Evolutionary conservation across 2,888 invertebrate genomes (phyloP), one percentile per base, ranked within the genome.

Genomic region (Scaptomyza tumidula): DNA sequence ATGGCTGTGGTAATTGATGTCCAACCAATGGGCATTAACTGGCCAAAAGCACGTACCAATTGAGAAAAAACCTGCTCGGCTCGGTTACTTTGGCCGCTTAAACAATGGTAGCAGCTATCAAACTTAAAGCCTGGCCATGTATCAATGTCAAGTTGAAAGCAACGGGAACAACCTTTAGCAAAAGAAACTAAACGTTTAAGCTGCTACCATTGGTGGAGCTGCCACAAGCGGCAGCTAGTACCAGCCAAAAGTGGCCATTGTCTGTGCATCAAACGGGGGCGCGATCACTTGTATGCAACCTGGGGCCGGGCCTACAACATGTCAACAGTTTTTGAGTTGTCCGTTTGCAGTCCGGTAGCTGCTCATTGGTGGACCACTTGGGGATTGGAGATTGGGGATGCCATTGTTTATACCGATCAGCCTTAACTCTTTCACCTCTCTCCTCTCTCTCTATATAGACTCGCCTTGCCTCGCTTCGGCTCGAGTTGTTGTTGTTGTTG

Each of bases 61-160:
- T 73, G 64, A 67, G 45, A 41, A 43, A 43, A 57, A 77, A 74
- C 75, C 75, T 68, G 75, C 63, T 75, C 45, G 35, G 58, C 53
- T 13, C 43, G 39, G 53, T 49, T 11, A 35, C 56, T 78, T 70
- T 49, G 50, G 44, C 33, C 31, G 7, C 43, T 41, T 27, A 6
- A 29, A 86, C 83, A 84, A 84, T 86, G 85, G 87, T 75, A 79
- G 71, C 80, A 86, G 67, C 85, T 72, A 85, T 87, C 86, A 85
- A 87, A 73, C 71, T 71, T 78, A 68, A 71, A 69, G 78, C 57
- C 65, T 56, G 78, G 86, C 81, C 80, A 86, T 86, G 84, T 84
- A 86, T 88, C 86, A 86, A 86, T 88, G 86, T 88, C 86, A 88
- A 57, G 50, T 71, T 71, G 19, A 60, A 45, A 62, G 62, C 68